Conservation (phyloP, 2,797 vertebrate species). For the Falco concolor region DNA sequence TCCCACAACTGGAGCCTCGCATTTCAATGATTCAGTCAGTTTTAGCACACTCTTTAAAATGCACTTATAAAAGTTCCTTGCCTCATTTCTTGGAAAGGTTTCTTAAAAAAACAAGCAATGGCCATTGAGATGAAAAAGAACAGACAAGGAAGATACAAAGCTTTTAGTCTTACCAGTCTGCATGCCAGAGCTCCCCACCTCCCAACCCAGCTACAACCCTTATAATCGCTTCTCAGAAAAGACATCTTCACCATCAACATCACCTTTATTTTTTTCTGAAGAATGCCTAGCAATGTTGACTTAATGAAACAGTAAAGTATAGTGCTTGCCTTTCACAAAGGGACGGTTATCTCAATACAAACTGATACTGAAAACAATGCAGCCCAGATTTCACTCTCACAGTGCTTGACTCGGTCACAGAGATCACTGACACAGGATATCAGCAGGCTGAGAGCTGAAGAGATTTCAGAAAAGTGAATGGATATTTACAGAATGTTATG, state of each 20-base stretch:
- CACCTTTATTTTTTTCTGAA: neutral
- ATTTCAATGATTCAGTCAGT: neutral
- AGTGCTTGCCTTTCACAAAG: neutral
- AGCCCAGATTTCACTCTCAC: neutral
- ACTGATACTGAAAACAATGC: neutral
- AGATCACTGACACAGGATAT: neutral
- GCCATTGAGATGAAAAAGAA: neutral
- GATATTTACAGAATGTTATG: neutral
- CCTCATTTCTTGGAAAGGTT: neutral
- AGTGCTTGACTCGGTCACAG: rapidly evolving
- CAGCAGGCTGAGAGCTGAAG: neutral
- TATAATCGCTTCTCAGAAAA: neutral
- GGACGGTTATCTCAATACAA: neutral
- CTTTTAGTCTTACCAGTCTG: neutral
- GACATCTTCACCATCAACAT: neutral
- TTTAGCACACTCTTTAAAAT: neutral
- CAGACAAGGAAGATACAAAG: neutral
- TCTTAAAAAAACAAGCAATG: neutral
- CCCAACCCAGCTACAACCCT: neutral
- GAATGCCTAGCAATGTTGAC: neutral
- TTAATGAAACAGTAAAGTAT: neutral
- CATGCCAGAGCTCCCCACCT: neutral
- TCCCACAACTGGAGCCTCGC: neutral
- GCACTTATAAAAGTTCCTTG: neutral
- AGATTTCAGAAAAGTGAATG: neutral